phyloP scores from a whole-genome alignment of 1,140 invertebrate genomes.

The Cryptotermes secundus region DNA sequence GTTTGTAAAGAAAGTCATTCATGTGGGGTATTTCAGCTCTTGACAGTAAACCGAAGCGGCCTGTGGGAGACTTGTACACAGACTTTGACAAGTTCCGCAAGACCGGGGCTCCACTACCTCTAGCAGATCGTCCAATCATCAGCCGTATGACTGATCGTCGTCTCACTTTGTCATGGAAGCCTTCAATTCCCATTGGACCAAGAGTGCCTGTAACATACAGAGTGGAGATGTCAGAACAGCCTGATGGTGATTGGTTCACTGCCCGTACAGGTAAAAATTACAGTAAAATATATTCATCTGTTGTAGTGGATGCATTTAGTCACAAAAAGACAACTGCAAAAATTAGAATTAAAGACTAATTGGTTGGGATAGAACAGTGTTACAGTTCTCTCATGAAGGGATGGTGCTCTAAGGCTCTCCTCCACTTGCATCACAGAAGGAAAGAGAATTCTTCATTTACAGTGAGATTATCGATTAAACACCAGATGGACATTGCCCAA shows the following conservation, averaged over 20 bases:
- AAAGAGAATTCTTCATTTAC: too few relatives aligned
- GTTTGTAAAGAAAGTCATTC: background rate
- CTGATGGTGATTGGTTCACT: slow-evolving; percentile 86
- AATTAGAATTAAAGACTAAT: slow-evolving; percentile 2
- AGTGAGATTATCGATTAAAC: too few relatives aligned
- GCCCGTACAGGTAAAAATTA: slow-evolving; percentile 61
- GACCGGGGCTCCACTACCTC: slow-evolving; percentile 76
- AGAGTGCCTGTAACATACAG: slow-evolving; percentile 87
- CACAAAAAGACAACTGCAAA: background rate
- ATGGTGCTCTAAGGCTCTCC: too few relatives aligned
- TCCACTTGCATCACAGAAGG: too few relatives aligned
- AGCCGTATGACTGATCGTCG: slow-evolving; percentile 82
- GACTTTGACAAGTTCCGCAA: slow-evolving; percentile 82
- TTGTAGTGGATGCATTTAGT: background rate
- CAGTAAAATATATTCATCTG: background rate
- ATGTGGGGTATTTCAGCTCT: slow-evolving; percentile 54
- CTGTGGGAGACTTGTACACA: slow-evolving; percentile 75
- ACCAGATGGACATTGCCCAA: too few relatives aligned
- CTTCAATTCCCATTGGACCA: slow-evolving; percentile 78
- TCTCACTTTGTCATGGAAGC: slow-evolving; percentile 87
- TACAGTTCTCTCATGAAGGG: too few relatives aligned
- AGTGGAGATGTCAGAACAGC: slow-evolving; percentile 89
- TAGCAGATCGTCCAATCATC: slow-evolving; percentile 85
- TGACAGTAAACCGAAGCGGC: slow-evolving; percentile 66
- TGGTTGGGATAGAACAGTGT: too few relatives aligned